A percentile compares a stretch with the other conserved stretches of the same genome.
Conservation (phyloP, 1,140 invertebrate species). For the Chironomus striatipennis region DNA sequence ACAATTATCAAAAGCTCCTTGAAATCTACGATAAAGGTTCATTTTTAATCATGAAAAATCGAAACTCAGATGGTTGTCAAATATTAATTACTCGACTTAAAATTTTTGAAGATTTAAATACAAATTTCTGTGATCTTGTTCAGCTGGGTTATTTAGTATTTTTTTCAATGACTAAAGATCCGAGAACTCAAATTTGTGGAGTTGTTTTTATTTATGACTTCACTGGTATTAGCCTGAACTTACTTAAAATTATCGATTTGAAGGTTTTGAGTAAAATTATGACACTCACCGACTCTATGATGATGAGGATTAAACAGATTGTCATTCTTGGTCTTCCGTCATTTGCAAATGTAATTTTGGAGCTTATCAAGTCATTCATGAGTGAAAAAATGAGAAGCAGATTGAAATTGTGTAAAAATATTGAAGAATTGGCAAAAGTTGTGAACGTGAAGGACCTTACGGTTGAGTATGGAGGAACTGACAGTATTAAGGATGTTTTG, state of each 20-base stretch:
- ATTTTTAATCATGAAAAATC: not conserved
- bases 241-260: no score
- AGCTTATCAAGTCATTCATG: not conserved
- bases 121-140: no score
- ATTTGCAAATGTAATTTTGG: not conserved
- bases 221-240: no score
- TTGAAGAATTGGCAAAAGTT: not conserved
- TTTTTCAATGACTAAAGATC: no score
- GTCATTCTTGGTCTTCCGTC: not conserved
- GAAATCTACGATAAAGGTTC: not conserved
- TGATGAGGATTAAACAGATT: not conserved
- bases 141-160: not conserved
- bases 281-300: no score
- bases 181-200: no score
- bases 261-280: no score
- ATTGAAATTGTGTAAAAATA: not conserved
- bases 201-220: no score
- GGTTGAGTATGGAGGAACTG: not conserved
- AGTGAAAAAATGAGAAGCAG: not conserved
- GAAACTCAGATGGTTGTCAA: not conserved
- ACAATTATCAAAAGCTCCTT: not conserved
- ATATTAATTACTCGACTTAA: not conserved
- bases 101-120: not conserved
- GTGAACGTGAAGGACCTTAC: not conserved
- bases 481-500: not conserved